Base-by-base conservation (phyloP, 2,797 vertebrate genomes). In the Brachyrhaphis roseni region DNA sequence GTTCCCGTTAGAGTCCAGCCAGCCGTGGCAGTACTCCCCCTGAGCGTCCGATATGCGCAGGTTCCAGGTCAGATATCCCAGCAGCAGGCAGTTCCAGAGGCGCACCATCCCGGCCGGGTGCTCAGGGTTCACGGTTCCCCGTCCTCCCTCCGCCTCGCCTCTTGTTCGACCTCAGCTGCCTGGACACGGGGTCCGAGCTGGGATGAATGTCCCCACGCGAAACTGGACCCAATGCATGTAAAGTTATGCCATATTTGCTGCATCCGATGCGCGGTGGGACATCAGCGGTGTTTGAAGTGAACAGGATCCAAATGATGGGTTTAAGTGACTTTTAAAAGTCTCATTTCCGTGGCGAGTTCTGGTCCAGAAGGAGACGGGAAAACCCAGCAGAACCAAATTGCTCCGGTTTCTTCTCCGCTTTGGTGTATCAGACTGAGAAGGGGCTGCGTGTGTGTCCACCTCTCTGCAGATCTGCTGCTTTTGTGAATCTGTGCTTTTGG, bases 21-120 rank as follows among this genome's bases (percentile, higher is more conserved):
- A 99, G 81, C 98, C 98, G 93, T 99, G 98, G 94, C 98, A 99
- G 86, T 97, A 99, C 89, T 99, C 98, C 49, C 97, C 98, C n/a
- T 95, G 95, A 0, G 96, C 96, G 89, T 95, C 94, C 72, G 94
- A 96, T 77, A 95, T 95, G 83, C 92, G 93, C 88, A 96, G 94
- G 83, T 93, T 95, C 90, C 95, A 96, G 86, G 95, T 96, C 86
- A 97, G 92, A 86, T 94, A 96, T 72, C 92, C 95, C 71, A 97
- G 91, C 87, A 96, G 81, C 81, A 97, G 92, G 87, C 94, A 96
- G 90, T 68, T 88, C 47, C 96, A 83, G 87, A 95, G 86, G 84
- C 94, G 93, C 94, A 89, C 86, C 95, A 96, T 96, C 88, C 92
- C 93, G 92, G 85, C 88, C 10, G 87, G 77, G 77, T 64, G 84